Conservation (phyloP, 2,113 vertebrate species). For the Camarhynchus parvulus region DNA sequence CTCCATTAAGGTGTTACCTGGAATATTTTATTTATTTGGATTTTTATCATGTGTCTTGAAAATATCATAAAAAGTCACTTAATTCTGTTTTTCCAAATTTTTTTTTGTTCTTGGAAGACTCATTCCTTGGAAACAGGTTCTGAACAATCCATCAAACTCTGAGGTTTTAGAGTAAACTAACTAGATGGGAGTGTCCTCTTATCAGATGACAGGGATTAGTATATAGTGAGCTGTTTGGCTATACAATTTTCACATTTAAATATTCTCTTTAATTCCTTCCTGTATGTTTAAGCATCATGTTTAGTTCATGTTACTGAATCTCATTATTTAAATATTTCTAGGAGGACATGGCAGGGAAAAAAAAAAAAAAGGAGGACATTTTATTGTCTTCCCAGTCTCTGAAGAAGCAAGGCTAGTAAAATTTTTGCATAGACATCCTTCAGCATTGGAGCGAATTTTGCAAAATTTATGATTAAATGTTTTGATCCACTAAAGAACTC, state of each 20-base stretch:
- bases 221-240: neutral
- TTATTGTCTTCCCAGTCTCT: neutral
- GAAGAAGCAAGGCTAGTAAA: neutral
- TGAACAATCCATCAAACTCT: neutral
- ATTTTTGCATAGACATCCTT: neutral
- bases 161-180: neutral
- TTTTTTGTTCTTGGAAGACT: neutral
- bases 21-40: neutral
- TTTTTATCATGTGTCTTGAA: neutral
- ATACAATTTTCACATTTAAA: neutral
- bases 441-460: neutral
- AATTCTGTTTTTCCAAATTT: neutral
- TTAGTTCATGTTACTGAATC: neutral
- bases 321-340: neutral
- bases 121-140: neutral
- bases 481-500: neutral
- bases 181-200: neutral
- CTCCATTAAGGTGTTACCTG: neutral
- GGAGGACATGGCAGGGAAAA: rapidly evolving
- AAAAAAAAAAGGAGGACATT: rapidly evolving
- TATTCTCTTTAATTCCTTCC: neutral
- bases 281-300: neutral
- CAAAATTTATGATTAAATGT: neutral
- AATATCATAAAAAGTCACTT: neutral
- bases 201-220: neutral